phyloP scores from a whole-genome alignment of 2,113 vertebrate genomes.

The Chaetodon trifascialis region DNA sequence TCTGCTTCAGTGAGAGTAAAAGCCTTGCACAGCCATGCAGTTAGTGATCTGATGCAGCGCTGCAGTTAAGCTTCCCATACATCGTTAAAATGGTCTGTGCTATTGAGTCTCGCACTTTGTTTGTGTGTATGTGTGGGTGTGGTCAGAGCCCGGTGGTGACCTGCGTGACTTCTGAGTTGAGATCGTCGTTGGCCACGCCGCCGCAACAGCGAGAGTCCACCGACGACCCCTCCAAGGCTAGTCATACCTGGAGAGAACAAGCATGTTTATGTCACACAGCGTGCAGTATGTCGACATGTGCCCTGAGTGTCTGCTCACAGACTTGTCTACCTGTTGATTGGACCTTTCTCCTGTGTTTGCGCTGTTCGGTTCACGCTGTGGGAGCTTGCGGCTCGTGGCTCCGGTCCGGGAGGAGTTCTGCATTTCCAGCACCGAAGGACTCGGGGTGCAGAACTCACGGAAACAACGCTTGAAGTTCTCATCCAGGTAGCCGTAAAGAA shows the following conservation, averaged over 20 bases:
- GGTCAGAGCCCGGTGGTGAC: constrained; percentile 84
- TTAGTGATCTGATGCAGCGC: not conserved
- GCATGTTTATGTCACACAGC: not conserved
- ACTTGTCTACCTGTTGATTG: constrained; percentile 92
- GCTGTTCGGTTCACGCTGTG: constrained; percentile 90
- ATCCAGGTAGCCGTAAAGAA: constrained; percentile 98
- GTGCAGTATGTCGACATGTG: not conserved
- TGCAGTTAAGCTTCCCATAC: constrained; percentile 20
- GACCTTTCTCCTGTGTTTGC: constrained; percentile 93
- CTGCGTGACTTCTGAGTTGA: constrained; percentile 88
- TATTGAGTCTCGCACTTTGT: not conserved
- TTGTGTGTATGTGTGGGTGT: constrained; percentile 1
- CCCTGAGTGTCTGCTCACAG: not conserved
- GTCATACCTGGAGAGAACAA: constrained; percentile 89
- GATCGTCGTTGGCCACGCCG: constrained; percentile 81
- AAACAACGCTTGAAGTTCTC: constrained; percentile 99
- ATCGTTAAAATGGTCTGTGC: not conserved
- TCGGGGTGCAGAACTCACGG: constrained; percentile 97
- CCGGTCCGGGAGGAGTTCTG: constrained; percentile 91
- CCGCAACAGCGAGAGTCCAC: constrained; percentile 81
- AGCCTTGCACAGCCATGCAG: constrained; percentile 32
- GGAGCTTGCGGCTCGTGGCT: constrained; percentile 77
- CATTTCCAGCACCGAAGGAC: constrained; percentile 90
- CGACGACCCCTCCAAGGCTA: constrained; percentile 93
- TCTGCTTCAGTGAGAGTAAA: not conserved